phyloP scores from a whole-genome alignment of 2,113 vertebrate species.

The Podilymbus podiceps region DNA sequence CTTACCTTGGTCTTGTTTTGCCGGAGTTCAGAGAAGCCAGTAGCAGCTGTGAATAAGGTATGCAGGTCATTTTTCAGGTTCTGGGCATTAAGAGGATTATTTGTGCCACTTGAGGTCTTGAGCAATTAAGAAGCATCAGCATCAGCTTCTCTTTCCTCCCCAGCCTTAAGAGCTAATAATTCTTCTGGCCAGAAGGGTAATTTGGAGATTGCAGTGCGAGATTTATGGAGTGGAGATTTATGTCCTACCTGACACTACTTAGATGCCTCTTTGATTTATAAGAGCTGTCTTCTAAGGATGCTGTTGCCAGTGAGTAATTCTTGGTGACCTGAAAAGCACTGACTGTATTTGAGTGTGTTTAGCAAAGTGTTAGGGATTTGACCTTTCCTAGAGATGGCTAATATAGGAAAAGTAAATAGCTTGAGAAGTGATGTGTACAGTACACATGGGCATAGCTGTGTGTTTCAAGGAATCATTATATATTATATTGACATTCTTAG shows the following conservation, averaged over 20 bases:
- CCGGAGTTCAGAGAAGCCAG: background rate
- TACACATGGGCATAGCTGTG: background rate
- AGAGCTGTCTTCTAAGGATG: background rate
- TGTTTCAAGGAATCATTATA: background rate
- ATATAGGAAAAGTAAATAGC: background rate
- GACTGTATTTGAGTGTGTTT: background rate
- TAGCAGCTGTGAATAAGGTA: background rate
- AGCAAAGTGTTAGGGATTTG: background rate
- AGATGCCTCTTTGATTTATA: background rate
- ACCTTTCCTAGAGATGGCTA: background rate
- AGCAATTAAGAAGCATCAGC: background rate
- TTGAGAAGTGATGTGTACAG: background rate
- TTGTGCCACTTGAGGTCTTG: background rate
- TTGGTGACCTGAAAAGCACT: background rate
- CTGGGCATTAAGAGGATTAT: background rate
- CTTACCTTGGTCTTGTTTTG: background rate
- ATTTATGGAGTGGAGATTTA: too few species aligned
- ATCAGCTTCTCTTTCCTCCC: background rate
- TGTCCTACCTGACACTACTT: background rate
- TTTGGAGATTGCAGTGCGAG: background rate
- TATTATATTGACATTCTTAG: background rate
- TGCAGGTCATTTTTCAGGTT: background rate
- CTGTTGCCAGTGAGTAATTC: background rate
- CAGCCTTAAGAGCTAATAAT: background rate
- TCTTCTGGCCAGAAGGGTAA: background rate